These are phyloP conservation scores for Coleophora flavipennella DNA, from an alignment of 2,888 invertebrate species.

Conservation along the genomic window DNA sequence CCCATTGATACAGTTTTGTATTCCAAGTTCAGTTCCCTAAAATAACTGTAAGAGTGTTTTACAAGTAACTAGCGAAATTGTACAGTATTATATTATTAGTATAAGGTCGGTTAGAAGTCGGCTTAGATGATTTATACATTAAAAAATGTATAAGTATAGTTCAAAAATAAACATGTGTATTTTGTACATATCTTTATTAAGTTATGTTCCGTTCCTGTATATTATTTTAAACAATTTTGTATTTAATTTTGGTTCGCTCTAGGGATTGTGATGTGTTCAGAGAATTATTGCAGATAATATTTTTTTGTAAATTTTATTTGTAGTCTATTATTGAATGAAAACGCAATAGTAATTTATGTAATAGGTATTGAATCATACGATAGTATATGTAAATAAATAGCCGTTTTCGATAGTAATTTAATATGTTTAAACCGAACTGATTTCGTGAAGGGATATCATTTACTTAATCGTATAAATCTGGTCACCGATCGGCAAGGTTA, in stretches of 20 bases:
- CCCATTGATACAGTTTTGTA: constrained; percentile 50
- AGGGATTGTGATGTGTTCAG: constrained; percentile 69
- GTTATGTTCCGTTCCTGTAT: constrained; percentile 69
- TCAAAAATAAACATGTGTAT: constrained; percentile 59
- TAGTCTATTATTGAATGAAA: constrained; percentile 59
- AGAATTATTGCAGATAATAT: constrained; percentile 40
- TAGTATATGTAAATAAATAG: constrained; percentile 53
- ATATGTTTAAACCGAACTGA: constrained; percentile 20
- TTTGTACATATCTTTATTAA: constrained; percentile 63
- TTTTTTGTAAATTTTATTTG: constrained; percentile 62
- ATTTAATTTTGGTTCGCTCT: constrained; percentile 39
- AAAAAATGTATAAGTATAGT: constrained; percentile 42
- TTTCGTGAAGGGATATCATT: constrained; percentile 11
- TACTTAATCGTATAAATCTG: constrained; percentile 23
- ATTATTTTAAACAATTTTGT: constrained; percentile 37
- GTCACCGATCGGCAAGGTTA: constrained; percentile 38
- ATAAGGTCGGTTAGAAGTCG: constrained; percentile 51
- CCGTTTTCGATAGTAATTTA: constrained; percentile 35
- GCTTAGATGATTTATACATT: constrained; percentile 50
- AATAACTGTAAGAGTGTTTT: constrained; percentile 63
- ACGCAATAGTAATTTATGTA: constrained; percentile 73
- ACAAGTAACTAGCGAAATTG: constrained; percentile 69
- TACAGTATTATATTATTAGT: constrained; percentile 68
- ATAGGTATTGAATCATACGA: constrained; percentile 52
- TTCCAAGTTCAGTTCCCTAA: constrained; percentile 54